Base-by-base conservation (phyloP, 2,113 vertebrate species). In the Ibidorhyncha struthersii region DNA sequence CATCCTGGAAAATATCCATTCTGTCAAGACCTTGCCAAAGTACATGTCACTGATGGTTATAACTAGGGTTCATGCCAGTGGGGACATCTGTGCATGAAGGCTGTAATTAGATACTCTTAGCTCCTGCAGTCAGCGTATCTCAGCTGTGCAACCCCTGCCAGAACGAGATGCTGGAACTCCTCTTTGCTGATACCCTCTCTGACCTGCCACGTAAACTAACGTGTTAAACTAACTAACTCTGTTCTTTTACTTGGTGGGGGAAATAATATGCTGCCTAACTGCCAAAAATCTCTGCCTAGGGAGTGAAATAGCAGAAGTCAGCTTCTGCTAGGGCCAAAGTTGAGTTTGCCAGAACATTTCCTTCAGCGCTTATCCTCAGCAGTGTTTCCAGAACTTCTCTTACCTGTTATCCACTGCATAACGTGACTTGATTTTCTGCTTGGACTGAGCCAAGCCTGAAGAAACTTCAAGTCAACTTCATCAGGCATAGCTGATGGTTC, bases 81-180 rank as follows among this genome's bases (percentile, higher is more conserved):
- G 43, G 56, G 85, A 95, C 86, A 90, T 87, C 84, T 94, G 94
- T 67, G 81, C 89, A 27, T 36, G 49, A 87, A 87, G 47, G 47
- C 81, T 87, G 47, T 84, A 74, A 94, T 84, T 91, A 92, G 47
- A 63, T 20, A 17, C 50, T 61, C 27, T 58, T 18, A 78, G 82
- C 61, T 96, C 23, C 56, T 61, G 40, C 34, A 76, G 84, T 52
- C 93, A 91, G 47, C 2, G 2, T 59, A 8, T 76, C 73, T 82
- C 89, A 79, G 73, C 70, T 76, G 38, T 43, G 72, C 61, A 79
- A 13, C 47, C 70, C 70, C 8, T 87, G 61, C 81, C 96, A 79
- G 80, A 63, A 87, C 1, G 7, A 80, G 69, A 63, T 72, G 81
- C 77, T 89, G 61, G 84, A 76, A 66, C 53, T 87, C 18, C 67